Evolutionary conservation across 53 echinoderm and acorn worm species (phyloP).

Genomic region (Zoroaster sp.): DNA sequence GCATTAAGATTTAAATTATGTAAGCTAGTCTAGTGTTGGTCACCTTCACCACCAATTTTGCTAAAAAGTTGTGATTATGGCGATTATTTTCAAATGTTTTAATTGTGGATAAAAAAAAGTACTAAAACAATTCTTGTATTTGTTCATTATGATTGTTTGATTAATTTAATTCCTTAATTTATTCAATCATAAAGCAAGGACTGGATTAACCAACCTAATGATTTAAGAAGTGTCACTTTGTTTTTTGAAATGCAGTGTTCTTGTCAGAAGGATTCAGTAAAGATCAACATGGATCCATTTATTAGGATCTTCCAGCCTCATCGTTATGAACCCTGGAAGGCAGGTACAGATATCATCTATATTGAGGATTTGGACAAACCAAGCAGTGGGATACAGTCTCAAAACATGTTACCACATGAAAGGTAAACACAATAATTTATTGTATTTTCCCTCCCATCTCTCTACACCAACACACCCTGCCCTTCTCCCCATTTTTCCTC

Average conservation of each 20-base stretch:
- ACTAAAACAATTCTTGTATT: no score
- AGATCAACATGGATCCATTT: slow-evolving; percentile 97
- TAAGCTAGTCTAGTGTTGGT: no score
- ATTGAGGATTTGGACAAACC: slow-evolving; percentile 89
- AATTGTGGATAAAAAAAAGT: no score
- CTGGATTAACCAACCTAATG: neutral
- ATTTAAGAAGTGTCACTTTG: neutral
- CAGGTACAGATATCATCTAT: slow-evolving; percentile 79
- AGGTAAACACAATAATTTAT: neutral
- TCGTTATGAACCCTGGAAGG: slow-evolving; percentile 90
- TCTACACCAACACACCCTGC: no score
- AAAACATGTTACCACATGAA: neutral
- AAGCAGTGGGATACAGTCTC: slow-evolving; percentile 47
- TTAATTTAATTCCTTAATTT: no score
- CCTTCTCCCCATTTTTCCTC: neutral
- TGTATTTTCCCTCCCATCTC: neutral
- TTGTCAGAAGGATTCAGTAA: slow-evolving; percentile 92
- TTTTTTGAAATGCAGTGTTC: slow-evolving; percentile 69
- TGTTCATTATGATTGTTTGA: no score
- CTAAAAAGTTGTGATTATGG: no score
- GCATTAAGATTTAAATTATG: no score
- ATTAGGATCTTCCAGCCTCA: slow-evolving; percentile 93
- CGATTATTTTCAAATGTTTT: no score
- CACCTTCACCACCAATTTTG: no score
- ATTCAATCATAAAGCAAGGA: neutral